Evolutionary conservation across 2,888 invertebrate genomes (phyloP), one percentile per base, ranked within the genome.

Genomic region (Brenthis ino): DNA sequence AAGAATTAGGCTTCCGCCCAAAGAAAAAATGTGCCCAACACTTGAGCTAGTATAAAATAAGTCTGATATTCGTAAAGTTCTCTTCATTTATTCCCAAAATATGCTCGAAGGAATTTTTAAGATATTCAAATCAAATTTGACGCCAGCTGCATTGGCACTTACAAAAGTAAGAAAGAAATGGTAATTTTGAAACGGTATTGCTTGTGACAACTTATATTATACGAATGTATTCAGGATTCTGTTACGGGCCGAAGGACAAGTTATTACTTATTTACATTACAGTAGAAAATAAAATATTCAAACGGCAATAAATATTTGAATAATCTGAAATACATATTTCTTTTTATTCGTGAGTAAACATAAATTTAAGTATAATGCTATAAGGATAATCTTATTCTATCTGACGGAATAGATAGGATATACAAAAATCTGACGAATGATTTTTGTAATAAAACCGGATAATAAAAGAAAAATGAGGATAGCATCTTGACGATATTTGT

Each of bases 221-320:
- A 24, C 58, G n/a, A 60, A 60, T 60, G 8, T 60, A 60, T 60
- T 24, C 58, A 60, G 58, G 58, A 28, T 60, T 60, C n/a, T 28
- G n/a, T 60, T n/a, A 60, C n/a, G 24, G 58, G 28, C 14, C 58
- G 16, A 28, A 60, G 58, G n/a, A 60, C 48, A 24, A 5, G 48
- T 20, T 54, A 16, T 20, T 60, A 48, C 48, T 48, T 28, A 50
- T 50, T 60, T 48, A 48, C 28, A 4, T 28, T 11, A 47, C 14
- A 47, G 14, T 48, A 28, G 24, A 14, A 28, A 47, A 11, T 48
- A 58, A 28, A 11, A n/a, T 24, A 48, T n/a, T 48, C 48, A 4
- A 47, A 24, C 3, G 47, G 24, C 11, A n/a, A 28, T 28, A 58
- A 58, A 28, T 58, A 28, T 48, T 58, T n/a, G 24, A 37, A 58